Base-by-base conservation (phyloP, 1,140 invertebrate genomes). In the Drosophila neocordata region DNA sequence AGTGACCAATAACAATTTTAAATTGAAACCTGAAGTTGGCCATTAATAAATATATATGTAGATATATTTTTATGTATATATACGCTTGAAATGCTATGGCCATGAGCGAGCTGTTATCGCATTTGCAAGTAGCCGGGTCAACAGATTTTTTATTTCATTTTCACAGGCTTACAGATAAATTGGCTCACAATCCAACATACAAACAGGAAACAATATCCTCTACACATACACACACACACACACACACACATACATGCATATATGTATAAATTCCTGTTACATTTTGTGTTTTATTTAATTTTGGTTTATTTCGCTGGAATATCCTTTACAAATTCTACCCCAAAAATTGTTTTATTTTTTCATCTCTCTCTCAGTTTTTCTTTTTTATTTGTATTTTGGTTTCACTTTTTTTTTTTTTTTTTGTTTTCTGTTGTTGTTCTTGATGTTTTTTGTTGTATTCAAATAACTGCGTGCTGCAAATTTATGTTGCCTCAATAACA, bases 401-500 rank as follows among this genome's bases (percentile, higher is more conserved):
- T 53, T 13, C 15, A 20, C 15, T 48, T 37, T 27, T 44, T 57
- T 38, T 48, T 60, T 27, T 15, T 41, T 41, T 13, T 41, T 5
- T 35, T 37, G 51, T 13, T 44, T 48, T 51, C 22, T 15, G 5
- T 38, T 13, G 1, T 4, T 38, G n/a, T 38, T 69, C 24, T 27
- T 48, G 31, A 3, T 34, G 20, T 41, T 48, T 11, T 27, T 65
- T 72, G 44, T 72, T 66, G 59, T 79, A 83, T 83, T 83, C 75
- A 83, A 84, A 83, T 72, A 83, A 83, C 75, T 76, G 68, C 75
- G 79, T 73, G 71, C 65, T 51, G 77, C 77, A 84, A 84, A 81
- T 87, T 85, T 87, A 87, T 87, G 78, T 87, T 85, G 78, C 84
- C 69, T 72, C 82, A 85, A 85, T 87, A 85, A 87, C 78, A 85